Conservation (phyloP, 1,140 invertebrate genomes). For the Phymorhynchus buccinoides region DNA sequence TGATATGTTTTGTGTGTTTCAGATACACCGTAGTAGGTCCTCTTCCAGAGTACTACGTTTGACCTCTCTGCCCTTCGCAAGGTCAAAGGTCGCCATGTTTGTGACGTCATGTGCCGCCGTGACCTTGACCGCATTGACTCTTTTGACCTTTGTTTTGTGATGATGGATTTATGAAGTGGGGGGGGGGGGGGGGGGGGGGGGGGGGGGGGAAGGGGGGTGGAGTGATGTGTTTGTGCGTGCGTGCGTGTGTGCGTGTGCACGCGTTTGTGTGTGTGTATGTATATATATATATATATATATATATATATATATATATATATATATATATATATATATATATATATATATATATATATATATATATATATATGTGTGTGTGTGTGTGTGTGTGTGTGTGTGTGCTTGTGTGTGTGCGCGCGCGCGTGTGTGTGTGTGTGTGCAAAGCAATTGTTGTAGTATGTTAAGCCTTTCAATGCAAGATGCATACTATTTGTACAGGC, state of each 20-base stretch:
- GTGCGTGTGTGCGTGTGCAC: neutral
- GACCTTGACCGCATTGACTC: neutral
- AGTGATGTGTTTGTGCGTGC: neutral
- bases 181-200: neutral
- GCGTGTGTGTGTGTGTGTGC: too few relatives aligned
- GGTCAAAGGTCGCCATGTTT: neutral
- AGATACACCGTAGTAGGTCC: neutral
- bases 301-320: neutral
- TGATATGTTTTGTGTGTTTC: neutral
- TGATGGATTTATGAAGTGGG: neutral
- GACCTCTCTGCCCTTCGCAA: neutral
- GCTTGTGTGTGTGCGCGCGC: too few relatives aligned
- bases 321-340: neutral
- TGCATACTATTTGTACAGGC: too few relatives aligned
- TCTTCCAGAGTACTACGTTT: too few relatives aligned
- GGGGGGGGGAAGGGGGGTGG: neutral
- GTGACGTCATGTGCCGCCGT: neutral
- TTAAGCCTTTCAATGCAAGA: too few relatives aligned
- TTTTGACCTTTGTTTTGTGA: neutral
- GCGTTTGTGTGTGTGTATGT: neutral
- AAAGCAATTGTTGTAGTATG: too few relatives aligned
- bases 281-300: neutral
- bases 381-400: neutral
- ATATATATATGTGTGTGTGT: neutral
- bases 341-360: neutral